Evolutionary conservation across 2,797 vertebrate species (phyloP).

Genomic region (Phrynocephalus vlangalii): DNA sequence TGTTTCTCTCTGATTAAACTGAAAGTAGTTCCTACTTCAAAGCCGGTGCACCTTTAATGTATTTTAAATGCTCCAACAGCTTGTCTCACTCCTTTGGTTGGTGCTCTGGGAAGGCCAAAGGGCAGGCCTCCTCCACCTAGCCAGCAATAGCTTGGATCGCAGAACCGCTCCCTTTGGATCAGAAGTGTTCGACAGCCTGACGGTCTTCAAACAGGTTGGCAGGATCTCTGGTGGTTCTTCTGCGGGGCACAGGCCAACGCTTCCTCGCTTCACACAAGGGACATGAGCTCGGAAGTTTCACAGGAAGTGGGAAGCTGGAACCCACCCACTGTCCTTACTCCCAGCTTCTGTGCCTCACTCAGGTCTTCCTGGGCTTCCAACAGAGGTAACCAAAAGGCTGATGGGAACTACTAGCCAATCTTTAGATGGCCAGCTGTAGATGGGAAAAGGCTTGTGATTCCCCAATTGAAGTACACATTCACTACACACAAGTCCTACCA

Average conservation of each 20-base stretch:
- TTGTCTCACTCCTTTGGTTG: constrained; percentile 13
- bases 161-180: fast-evolving
- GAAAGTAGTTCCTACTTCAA: constrained; percentile 84
- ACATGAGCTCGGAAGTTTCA: too few relatives aligned
- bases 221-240: not conserved
- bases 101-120: constrained; percentile 35
- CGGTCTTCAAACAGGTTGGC: not conserved
- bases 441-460: not conserved
- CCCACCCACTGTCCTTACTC: too few relatives aligned
- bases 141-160: not conserved
- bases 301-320: not conserved
- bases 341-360: too few relatives aligned
- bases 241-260: not conserved
- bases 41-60: constrained; percentile 81
- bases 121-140: constrained; percentile 24
- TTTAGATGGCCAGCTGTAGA: not conserved
- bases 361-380: not conserved
- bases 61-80: constrained; percentile 79
- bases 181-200: not conserved
- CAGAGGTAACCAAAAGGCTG: not conserved
- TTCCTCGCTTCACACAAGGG: not conserved
- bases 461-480: not conserved
- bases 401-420: not conserved
- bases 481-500: not conserved
- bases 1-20: constrained; percentile 86